These are phyloP conservation scores for Tubiluchus corallicola DNA, from an alignment of 2,888 invertebrate genomes.

Conservation along the genomic window DNA sequence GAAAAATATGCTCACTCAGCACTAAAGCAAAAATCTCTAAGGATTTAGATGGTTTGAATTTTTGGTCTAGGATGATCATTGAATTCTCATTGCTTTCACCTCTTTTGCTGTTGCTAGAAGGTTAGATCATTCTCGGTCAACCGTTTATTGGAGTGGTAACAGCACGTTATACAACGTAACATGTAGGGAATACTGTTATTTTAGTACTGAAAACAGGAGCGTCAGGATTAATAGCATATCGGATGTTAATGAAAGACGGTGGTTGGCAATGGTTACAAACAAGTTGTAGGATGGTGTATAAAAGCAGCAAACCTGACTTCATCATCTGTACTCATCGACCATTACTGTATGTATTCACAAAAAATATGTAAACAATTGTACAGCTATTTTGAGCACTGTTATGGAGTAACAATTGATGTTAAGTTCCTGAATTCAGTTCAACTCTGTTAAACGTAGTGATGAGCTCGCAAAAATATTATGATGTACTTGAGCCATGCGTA, in stretches of 20 bases:
- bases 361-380: conserved; percentile 2
- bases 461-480: too few species aligned
- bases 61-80: conserved; percentile 11
- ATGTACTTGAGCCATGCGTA: too few species aligned
- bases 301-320: conserved; percentile 98
- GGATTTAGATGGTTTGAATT: conserved; percentile 6
- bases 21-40: conserved; percentile 1
- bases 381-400: background rate
- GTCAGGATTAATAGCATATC: conserved; percentile 95
- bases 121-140: too few species aligned
- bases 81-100: conserved; percentile 7
- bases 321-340: conserved; percentile 97
- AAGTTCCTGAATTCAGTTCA: too few species aligned
- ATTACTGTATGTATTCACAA: conserved; percentile 60
- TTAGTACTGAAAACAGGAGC: conserved; percentile 95
- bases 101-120: too few species aligned
- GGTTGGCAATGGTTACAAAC: conserved; percentile 98
- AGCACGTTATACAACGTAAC: too few species aligned
- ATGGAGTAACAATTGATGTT: background rate
- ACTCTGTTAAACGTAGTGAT: too few species aligned
- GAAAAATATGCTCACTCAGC: too few species aligned
- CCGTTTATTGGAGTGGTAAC: too few species aligned
- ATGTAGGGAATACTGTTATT: too few species aligned
- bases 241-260: conserved; percentile 73
- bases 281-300: conserved; percentile 86